Percentiles rank a stretch among this genome's conserved stretches.
Evolutionary conservation across 2,113 vertebrate species (phyloP).

Genomic region (Saguinus imperator): DNA sequence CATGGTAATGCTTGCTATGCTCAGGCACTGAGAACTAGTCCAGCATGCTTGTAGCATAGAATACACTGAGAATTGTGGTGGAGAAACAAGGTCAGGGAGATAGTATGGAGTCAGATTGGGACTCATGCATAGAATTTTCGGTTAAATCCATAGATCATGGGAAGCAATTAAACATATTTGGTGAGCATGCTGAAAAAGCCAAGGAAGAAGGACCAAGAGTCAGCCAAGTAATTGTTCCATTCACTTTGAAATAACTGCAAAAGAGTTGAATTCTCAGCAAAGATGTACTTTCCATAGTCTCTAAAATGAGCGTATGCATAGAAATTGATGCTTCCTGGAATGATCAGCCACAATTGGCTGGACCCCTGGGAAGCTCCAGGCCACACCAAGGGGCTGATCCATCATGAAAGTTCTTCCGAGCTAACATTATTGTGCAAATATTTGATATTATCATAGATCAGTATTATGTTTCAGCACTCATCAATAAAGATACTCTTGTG

Average conservation of each 20-base stretch:
- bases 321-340: not conserved
- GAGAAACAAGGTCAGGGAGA: rapidly evolving
- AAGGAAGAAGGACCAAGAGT: not conserved
- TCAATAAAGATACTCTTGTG: not conserved
- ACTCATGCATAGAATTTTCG: not conserved
- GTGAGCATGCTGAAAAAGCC: not conserved
- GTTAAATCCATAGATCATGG: not conserved
- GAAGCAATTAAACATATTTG: not conserved
- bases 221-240: not conserved
- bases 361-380: rapidly evolving
- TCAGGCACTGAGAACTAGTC: rapidly evolving
- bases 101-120: rapidly evolving
- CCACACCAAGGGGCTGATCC: too few species aligned
- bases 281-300: not conserved
- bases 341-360: not conserved
- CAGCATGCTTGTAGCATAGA: rapidly evolving
- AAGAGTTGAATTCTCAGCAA: not conserved
- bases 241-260: not conserved
- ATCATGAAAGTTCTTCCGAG: not conserved
- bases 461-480: not conserved
- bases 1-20: rapidly evolving
- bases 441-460: too few species aligned
- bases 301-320: not conserved
- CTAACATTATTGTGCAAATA: not conserved
- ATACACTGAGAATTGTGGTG: too few species aligned